Percentiles rank a stretch among this genome's conserved stretches.
Evolutionary conservation across 2,888 invertebrate genomes (phyloP).

Genomic region (Hipparchia sbordonii): DNA sequence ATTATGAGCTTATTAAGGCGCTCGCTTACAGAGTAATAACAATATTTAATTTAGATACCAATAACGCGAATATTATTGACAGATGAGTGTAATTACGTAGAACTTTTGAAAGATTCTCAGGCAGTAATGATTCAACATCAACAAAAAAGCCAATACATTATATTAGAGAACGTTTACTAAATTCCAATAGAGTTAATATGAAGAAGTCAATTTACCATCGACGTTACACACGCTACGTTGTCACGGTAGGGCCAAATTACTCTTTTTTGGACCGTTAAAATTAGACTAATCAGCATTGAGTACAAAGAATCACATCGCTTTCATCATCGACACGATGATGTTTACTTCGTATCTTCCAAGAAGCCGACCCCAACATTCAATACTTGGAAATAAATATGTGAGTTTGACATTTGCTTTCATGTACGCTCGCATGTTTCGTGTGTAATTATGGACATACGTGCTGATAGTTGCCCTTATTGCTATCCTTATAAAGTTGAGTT

Average conservation of each 20-base stretch:
- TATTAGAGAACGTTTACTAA: conserved; percentile 33
- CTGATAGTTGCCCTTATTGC: conserved; percentile 55
- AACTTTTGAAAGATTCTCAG: conserved; percentile 8
- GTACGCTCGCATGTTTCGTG: conserved; percentile 76
- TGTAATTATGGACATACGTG: conserved; percentile 69
- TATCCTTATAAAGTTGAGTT: conserved; percentile 61
- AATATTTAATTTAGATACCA: conserved; percentile 26
- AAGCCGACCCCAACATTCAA: conserved; percentile 77
- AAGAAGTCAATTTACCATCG: conserved; percentile 42
- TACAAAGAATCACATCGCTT: conserved; percentile 81
- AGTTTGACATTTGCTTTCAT: conserved; percentile 83
- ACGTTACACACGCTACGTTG: conserved; percentile 52
- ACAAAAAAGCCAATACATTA: conserved; percentile 24
- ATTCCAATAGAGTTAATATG: conserved; percentile 41
- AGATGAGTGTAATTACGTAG: neutral
- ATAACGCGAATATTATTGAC: conserved; percentile 12
- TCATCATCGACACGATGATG: conserved; percentile 82
- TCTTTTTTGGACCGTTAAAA: conserved; percentile 64
- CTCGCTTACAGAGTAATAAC: conserved; percentile 29
- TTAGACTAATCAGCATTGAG: conserved; percentile 80
- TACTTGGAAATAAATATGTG: conserved; percentile 83
- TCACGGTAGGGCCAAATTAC: conserved; percentile 73
- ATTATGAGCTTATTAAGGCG: conserved; percentile 73
- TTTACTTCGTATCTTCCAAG: conserved; percentile 78
- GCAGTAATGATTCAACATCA: neutral